These are phyloP conservation scores for Salvelinus namaycush DNA, from an alignment of 2,113 vertebrate genomes.

Conservation along the genomic window DNA sequence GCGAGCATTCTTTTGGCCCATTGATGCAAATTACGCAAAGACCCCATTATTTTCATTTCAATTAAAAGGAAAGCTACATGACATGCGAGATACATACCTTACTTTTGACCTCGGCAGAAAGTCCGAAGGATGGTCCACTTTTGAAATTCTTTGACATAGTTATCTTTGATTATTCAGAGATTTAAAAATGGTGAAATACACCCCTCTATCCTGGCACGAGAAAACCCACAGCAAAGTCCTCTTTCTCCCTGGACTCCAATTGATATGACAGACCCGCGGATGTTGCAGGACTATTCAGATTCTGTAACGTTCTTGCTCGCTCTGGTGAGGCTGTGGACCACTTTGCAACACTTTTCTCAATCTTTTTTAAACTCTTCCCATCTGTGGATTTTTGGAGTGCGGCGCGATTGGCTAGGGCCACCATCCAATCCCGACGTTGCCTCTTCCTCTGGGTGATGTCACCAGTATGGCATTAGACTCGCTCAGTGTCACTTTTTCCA, in stretches of 20 bases:
- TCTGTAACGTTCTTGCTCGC: slow-evolving; percentile 24
- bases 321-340: slow-evolving; percentile 59
- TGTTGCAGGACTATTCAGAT: slow-evolving; percentile 15
- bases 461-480: slow-evolving; percentile 81
- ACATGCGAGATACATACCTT: slow-evolving; percentile 76
- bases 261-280: slow-evolving; percentile 22
- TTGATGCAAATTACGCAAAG: not conserved
- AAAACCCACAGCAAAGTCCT: slow-evolving; percentile 19
- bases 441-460: slow-evolving; percentile 78
- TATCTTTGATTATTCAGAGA: slow-evolving; percentile 42
- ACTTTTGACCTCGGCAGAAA: slow-evolving; percentile 91
- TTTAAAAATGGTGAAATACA: slow-evolving; percentile 39
- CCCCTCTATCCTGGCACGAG: slow-evolving; percentile 33
- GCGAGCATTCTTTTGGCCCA: not conserved
- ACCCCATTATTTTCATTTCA: not conserved
- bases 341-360: slow-evolving; percentile 78
- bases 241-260: not conserved
- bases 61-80: not conserved
- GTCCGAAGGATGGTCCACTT: slow-evolving; percentile 89
- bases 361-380: slow-evolving; percentile 80
- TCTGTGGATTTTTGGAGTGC: slow-evolving; percentile 58
- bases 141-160: slow-evolving; percentile 84
- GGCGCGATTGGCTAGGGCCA: slow-evolving; percentile 71
- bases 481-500: slow-evolving; percentile 88
- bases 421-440: slow-evolving; percentile 72